Conservation (phyloP, 1,140 invertebrate genomes). For the Andricus grossulariae region DNA sequence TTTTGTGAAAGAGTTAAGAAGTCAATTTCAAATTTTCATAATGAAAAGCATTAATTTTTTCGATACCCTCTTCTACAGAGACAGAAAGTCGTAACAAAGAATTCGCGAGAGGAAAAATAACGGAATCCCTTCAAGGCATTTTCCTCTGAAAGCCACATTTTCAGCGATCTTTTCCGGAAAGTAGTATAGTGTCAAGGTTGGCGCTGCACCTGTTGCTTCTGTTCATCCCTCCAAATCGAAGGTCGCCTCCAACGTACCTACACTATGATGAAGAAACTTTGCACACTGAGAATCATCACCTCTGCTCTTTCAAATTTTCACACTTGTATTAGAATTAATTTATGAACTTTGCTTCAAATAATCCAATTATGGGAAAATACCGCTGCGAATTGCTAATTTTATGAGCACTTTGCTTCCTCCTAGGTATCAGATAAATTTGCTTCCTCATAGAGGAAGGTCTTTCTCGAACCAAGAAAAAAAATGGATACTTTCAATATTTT, state of each 20-base stretch:
- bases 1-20: too few species aligned
- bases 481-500: too few species aligned
- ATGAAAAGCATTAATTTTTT: too few species aligned
- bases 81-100: too few species aligned
- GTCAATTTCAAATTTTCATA: too few species aligned
- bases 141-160: conserved; percentile 51
- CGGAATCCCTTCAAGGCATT: conserved; percentile 38
- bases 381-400: too few species aligned
- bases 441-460: too few species aligned
- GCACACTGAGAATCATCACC: conserved; percentile 13
- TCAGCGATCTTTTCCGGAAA: conserved; percentile 65
- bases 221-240: conserved; percentile 70
- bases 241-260: conserved; percentile 45
- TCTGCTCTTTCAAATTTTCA: conserved; percentile 19
- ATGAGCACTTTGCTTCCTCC: too few species aligned
- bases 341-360: not conserved
- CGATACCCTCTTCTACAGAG: too few species aligned
- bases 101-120: conserved; percentile 22
- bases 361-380: not conserved
- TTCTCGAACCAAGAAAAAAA: too few species aligned
- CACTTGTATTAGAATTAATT: not conserved
- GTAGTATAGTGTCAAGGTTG: conserved; percentile 63
- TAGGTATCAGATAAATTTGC: too few species aligned
- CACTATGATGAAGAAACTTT: conserved; percentile 11
- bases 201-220: conserved; percentile 74